Conservation (phyloP, 92 coral and sea anemone species). For the Scolanthus callimorphus region DNA sequence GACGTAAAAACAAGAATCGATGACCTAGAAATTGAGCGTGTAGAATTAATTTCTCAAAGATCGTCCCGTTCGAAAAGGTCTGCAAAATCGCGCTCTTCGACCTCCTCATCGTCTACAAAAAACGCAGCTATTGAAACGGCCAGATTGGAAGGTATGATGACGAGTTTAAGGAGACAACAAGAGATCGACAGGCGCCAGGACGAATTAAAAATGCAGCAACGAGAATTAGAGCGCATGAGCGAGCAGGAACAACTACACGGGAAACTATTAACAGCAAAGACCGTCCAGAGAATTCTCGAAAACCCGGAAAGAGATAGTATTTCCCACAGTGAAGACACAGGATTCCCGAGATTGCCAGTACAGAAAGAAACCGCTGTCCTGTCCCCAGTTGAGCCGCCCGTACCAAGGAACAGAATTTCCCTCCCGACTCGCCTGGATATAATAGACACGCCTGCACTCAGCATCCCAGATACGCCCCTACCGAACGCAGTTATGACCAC, state of each 20-base stretch:
- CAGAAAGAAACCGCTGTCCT: too few species aligned
- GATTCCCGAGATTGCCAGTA: not conserved
- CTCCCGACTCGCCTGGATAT: too few species aligned
- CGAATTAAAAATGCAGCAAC: slow-evolving; percentile 6
- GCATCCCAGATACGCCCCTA: too few species aligned
- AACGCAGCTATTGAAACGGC: slow-evolving; percentile 10
- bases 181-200: slow-evolving; percentile 12
- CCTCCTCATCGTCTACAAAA: slow-evolving; percentile 18
- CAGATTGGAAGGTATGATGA: slow-evolving; percentile 4
- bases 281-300: slow-evolving; percentile 3
- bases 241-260: too few species aligned
- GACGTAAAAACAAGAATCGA: too few species aligned
- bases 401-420: too few species aligned
- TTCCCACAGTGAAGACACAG: too few species aligned
- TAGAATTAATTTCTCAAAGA: slow-evolving; percentile 19
- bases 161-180: slow-evolving; percentile 4
- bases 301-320: not conserved
- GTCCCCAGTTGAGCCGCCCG: too few species aligned
- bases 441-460: too few species aligned
- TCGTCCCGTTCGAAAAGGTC: slow-evolving; percentile 10
- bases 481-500: not conserved
- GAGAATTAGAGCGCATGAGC: slow-evolving; percentile 12
- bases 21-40: slow-evolving; percentile 20
- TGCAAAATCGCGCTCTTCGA: not conserved
- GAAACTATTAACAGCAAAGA: slow-evolving; percentile 24